A percentile compares a stretch with the other conserved stretches of the same genome.
phyloP scores from a whole-genome alignment of 2,113 vertebrate species.

The Platichthys flesus region DNA sequence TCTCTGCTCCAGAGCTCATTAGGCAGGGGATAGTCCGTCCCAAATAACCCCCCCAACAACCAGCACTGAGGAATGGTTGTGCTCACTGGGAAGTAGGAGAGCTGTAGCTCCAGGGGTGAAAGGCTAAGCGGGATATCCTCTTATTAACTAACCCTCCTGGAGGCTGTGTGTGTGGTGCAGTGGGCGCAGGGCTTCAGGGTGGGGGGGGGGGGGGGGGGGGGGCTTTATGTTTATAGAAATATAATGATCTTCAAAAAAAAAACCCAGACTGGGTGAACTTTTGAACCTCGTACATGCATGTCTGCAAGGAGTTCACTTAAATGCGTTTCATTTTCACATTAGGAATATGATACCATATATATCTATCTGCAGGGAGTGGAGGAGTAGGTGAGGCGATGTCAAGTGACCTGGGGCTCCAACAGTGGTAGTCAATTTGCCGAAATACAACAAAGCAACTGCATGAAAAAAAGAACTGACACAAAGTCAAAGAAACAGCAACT shows the following conservation, averaged over 20 bases:
- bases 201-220: too few species aligned
- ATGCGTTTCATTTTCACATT: slow-evolving; percentile 7
- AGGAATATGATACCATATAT: neutral
- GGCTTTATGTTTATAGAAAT: slow-evolving; percentile 10
- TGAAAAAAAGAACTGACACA: too few species aligned
- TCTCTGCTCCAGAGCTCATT: slow-evolving; percentile 73
- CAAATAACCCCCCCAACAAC: slow-evolving; percentile 57
- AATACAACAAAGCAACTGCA: too few species aligned
- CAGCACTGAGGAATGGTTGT: slow-evolving; percentile 39
- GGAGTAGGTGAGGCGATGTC: neutral
- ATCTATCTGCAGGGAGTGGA: neutral
- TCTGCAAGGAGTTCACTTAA: neutral
- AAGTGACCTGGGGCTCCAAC: too few species aligned
- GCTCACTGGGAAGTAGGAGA: slow-evolving; percentile 30
- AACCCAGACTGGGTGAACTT: slow-evolving; percentile 26
- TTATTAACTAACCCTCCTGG: slow-evolving; percentile 60
- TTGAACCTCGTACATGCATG: neutral
- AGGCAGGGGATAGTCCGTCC: slow-evolving; percentile 47
- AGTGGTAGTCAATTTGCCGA: too few species aligned
- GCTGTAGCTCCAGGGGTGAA: slow-evolving; percentile 4
- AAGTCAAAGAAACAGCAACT: too few species aligned
- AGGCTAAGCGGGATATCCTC: slow-evolving; percentile 45
- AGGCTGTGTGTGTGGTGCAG: slow-evolving; percentile 24
- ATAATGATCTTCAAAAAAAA: slow-evolving; percentile 24
- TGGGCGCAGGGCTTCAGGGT: neutral